Base-by-base conservation (phyloP, 2,113 vertebrate species). In the Tyto alba region DNA sequence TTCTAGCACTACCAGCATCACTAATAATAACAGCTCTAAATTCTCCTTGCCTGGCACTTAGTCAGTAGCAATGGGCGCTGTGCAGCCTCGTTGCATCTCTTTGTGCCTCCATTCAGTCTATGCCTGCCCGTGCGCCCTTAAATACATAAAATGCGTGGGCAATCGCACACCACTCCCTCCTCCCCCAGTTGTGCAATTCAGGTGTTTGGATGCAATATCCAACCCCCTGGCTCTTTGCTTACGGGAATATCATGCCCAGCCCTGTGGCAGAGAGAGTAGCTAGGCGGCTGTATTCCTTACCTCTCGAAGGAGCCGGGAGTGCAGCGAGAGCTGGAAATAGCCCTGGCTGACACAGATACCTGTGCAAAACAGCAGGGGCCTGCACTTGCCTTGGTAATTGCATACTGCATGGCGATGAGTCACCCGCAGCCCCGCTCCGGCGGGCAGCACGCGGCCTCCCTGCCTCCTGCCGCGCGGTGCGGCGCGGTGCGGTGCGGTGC, bases 381-480 rank as follows among this genome's bases (percentile, higher is more conserved):
- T 59, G 95, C 95, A 23, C 92, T 89, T 7, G 94, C 93, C 95
- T 90, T 27, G 92, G 92, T 93, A 73, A 96, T 86, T 85, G 96
- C 95, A 66, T n/a, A 8, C 93, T 96, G 96, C 96, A 95, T 29
- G 95, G 92, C 67, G 82, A 96, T 97, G 97, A 97, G 95, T 97
- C 97, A 96, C 92, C 86, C 91, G 32, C 81, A 93, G 94, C 93
- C 85, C 85, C 66, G 76, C 88, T 75, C 84, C 10, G 53, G 84
- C 64, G 38, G 85, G 95, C 95, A 90, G 96, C 80, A 80, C 66
- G 67, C 69, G 86, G 91, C 95, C 34, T 90, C 67, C 73, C 93
- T 68, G 90, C 88, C 83, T 93, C 83, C 90, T 6, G 85, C 91
- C 67, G 92, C 96, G 52, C 11, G 59, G 57, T 9, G 89, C 75